These are phyloP conservation scores for Syngnathus typhle DNA, from an alignment of 2,113 vertebrate genomes.

Conservation along the genomic window DNA sequence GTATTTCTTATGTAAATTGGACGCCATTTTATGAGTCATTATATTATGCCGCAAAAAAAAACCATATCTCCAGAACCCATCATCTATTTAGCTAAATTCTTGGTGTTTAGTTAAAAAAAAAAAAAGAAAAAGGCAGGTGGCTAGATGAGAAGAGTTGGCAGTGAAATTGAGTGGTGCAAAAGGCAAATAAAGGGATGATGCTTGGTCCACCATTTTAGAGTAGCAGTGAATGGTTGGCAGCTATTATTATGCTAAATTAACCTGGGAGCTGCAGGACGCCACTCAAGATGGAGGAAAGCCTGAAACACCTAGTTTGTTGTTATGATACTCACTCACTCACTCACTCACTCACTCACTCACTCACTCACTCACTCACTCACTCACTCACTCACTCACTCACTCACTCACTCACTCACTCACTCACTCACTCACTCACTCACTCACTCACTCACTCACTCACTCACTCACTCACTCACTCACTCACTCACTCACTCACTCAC, in stretches of 20 bases:
- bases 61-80: too few relatives aligned
- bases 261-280: slow-evolving; percentile 58
- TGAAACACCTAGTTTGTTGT: slow-evolving; percentile 59
- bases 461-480: slow-evolving; percentile 38
- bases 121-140: too few relatives aligned
- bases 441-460: slow-evolving; percentile 53
- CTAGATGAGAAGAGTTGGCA: too few relatives aligned
- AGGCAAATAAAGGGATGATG: slow-evolving; percentile 37
- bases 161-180: too few relatives aligned
- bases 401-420: slow-evolving; percentile 14
- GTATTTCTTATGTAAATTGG: too few relatives aligned
- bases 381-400: slow-evolving; percentile 52
- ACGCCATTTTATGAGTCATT: too few relatives aligned
- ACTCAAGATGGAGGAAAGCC: slow-evolving; percentile 69
- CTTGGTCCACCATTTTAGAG: slow-evolving; percentile 65
- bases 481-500: slow-evolving; percentile 1
- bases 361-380: slow-evolving; percentile 29
- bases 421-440: slow-evolving; percentile 4
- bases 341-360: slow-evolving; percentile 8
- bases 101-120: too few relatives aligned
- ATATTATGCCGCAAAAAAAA: too few relatives aligned
- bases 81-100: too few relatives aligned
- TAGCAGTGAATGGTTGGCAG: slow-evolving; percentile 54
- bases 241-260: slow-evolving; percentile 74
- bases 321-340: slow-evolving; percentile 51